A percentile compares a stretch with the other conserved stretches of the same genome.
Evolutionary conservation across 2,797 vertebrate species (phyloP).

Genomic region (Danionella dracula): DNA sequence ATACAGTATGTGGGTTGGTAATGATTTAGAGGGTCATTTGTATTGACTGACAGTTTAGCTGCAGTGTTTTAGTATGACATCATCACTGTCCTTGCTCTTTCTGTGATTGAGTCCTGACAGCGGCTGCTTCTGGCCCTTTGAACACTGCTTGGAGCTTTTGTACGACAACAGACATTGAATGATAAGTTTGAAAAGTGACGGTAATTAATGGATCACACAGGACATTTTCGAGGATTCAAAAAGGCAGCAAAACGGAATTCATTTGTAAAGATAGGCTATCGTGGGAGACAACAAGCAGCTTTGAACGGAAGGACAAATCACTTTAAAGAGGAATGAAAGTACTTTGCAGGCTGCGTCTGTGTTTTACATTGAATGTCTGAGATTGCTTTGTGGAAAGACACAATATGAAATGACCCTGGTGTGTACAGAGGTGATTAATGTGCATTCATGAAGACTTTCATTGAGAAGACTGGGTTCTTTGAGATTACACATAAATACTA

Average conservation of each 20-base stretch:
- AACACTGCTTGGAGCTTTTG: slow-evolving; percentile 1
- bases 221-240: neutral
- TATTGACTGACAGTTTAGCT: slow-evolving; percentile 20
- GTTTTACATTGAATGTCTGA: slow-evolving; percentile 69
- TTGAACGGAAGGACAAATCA: neutral
- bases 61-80: slow-evolving; percentile 28
- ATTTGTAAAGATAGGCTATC: slow-evolving; percentile 25
- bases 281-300: slow-evolving; percentile 13
- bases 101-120: slow-evolving; percentile 16
- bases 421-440: slow-evolving; percentile 81
- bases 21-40: slow-evolving; percentile 26
- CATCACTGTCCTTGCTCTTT: slow-evolving; percentile 25
- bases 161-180: neutral
- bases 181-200: slow-evolving; percentile 16
- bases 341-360: neutral
- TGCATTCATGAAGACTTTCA: slow-evolving; percentile 82
- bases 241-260: neutral
- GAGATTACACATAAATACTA: slow-evolving; percentile 45
- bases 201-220: neutral
- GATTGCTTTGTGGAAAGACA: slow-evolving; percentile 79
- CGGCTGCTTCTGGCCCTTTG: neutral
- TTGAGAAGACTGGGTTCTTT: slow-evolving; percentile 62
- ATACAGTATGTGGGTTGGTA: neutral
- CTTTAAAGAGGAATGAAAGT: neutral
- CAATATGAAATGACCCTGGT: slow-evolving; percentile 80